Evolutionary conservation across 2,888 invertebrate species (phyloP), one percentile per base, ranked within the genome.

Genomic region (Cantharis lateralis): DNA sequence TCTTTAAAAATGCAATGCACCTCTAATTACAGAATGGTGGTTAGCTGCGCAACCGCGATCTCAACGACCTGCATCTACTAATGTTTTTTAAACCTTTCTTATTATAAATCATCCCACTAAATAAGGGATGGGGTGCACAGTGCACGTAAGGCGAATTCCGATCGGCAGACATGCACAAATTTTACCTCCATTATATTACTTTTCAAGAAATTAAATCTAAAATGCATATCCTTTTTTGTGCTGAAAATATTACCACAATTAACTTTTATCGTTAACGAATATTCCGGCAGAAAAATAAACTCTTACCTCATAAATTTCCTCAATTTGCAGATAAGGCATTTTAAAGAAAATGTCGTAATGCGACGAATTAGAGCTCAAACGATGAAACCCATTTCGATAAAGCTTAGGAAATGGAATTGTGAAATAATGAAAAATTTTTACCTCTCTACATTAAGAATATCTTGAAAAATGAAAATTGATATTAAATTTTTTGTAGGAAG

Each of bases 1-100:
- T 86, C 86, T 86, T 86, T 85, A 87, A 86, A 86, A 87, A 86
- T 87, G 86, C 86, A 86, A 83, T 86, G 85, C 85, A 86, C 86
- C 85, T 86, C 85, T 87, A 87, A 87, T 87, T 87, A 87, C 84
- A 80, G 82, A 81, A 83, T 82, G 81, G 82, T 80, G 82, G 81
- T 82, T 81, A 80, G 79, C 78, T 82, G 84, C 85, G 84, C 84
- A 83, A 82, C 81, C 84, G 84, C 82, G 71, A 74, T 71, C 75
- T 48, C 32, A 62, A 62, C 74, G 69, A 69, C 72, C 63, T 24
- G 63, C 48, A 48, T 48, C 48, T 48, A 48, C 48, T 48, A 48
- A 48, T 48, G 13, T n/a, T 48, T 48, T 48, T 48, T 48, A 48
- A 5, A n/a, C 48, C 48, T 48, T 48, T 48, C 13, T 48, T 48